These are phyloP conservation scores for Baccha elongata DNA, from an alignment of 2,888 invertebrate genomes.

Conservation along the genomic window DNA sequence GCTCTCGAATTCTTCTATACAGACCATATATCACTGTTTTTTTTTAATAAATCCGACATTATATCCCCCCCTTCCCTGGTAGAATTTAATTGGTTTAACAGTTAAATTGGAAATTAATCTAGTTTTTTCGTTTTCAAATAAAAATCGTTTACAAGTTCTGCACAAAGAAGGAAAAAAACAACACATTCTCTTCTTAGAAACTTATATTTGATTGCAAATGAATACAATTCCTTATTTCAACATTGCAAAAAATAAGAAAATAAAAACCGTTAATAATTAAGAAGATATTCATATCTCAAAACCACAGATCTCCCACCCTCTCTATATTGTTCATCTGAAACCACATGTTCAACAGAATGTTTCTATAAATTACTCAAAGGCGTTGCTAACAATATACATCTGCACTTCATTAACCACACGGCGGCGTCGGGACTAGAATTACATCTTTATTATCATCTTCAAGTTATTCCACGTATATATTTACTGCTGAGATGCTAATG, in stretches of 20 bases:
- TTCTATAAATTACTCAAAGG: not conserved
- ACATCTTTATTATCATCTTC: constrained; percentile 2
- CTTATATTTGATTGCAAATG: not conserved
- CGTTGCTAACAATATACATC: constrained; percentile 1
- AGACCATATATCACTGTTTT: no score
- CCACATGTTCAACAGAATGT: not conserved
- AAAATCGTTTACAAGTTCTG: no score
- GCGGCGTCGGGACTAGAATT: not conserved
- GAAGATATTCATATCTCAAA: not conserved
- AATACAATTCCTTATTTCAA: not conserved
- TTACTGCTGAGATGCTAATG: constrained; percentile 8
- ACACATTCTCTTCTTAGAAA: no score
- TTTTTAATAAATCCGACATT: no score
- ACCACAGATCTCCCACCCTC: not conserved
- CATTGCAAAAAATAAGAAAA: not conserved
- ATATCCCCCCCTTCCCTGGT: no score
- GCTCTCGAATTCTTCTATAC: no score
- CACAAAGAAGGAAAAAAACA: no score
- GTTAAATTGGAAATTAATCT: no score
- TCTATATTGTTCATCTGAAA: not conserved
- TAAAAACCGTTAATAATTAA: not conserved
- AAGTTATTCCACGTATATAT: not conserved
- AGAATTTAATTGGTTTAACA: no score
- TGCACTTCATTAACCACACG: not conserved
- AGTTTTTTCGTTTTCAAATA: no score